phyloP scores from a whole-genome alignment of 30 jellyfish, hydroid and myxozoan species.

The Hydractinia symbiolongicarpus region DNA sequence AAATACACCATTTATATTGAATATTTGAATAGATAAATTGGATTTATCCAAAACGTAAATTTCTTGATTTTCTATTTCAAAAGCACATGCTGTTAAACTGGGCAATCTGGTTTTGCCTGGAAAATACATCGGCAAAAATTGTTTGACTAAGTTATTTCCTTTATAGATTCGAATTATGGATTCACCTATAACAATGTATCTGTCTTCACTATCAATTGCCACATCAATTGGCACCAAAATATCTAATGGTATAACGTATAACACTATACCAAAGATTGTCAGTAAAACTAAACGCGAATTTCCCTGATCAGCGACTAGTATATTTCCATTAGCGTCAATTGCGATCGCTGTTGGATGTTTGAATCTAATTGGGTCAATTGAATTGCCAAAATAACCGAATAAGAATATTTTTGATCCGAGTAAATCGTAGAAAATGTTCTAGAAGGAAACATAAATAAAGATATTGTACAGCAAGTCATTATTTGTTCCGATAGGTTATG shows the following conservation, averaged over 20 bases:
- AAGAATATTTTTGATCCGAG: conserved; percentile 1
- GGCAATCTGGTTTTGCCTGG: neutral
- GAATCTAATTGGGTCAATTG: neutral
- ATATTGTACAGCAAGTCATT: neutral
- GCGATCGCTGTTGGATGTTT: neutral
- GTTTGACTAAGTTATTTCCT: neutral
- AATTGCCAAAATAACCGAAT: neutral
- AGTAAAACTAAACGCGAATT: neutral
- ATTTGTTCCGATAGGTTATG: too few relatives aligned
- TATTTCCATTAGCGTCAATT: neutral
- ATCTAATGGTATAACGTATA: neutral
- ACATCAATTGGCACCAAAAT: neutral
- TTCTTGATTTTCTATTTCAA: neutral
- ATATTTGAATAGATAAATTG: neutral
- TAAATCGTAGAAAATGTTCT: neutral
- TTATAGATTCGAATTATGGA: neutral
- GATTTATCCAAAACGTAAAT: conserved; percentile 1
- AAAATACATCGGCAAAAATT: neutral
- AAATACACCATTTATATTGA: neutral
- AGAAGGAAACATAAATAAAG: neutral
- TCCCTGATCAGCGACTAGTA: conserved; percentile 9
- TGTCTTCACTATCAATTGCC: neutral
- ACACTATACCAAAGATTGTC: neutral
- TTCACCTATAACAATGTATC: neutral
- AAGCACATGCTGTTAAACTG: neutral